Base-by-base conservation (phyloP, 2,113 vertebrate genomes). In the Oostethus manadensis region DNA sequence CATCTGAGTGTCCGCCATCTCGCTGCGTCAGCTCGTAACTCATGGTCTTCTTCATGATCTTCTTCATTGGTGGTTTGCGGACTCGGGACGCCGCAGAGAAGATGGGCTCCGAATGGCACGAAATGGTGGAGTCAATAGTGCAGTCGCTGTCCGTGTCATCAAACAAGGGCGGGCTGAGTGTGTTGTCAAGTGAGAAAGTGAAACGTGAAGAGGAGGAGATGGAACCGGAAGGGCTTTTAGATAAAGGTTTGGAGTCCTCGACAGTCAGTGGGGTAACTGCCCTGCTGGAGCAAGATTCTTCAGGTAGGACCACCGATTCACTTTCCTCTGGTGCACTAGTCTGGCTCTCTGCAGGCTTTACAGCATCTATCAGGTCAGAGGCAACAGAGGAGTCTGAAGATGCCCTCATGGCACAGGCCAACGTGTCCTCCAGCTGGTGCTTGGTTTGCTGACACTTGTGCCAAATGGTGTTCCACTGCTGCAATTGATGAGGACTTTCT, bases 31-130 rank as follows among this genome's bases (percentile, higher is more conserved):
- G 55, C 66, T 92, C 90, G 0, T 81, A 91, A 73, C 88, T 90
- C 76, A 87, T 69, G 0, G 87, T 91, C 78, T 91, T 92, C 86
- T 90, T 93, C 90, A 91, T 92, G 42, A 91, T 89, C 68, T 93
- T 93, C 70, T 92, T 93, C 70, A 91, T 79, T 0, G 91, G 90
- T 20, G 91, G 91, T 56, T 89, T 92, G 65, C 87, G 89, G 26
- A 87, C 87, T n/a, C 75, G 81, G 0, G 79, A 23, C 1, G 72
- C 56, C 0, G 77, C 83, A 0, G 86, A 81, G 78, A 79, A 85
- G 53, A 81, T 60, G 0, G 89, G 90, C 78, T 92, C 89, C 0
- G 87, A 89, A 60, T 70, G 82, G 69, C 88, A 91, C 40, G 90
- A 88, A 48, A 79, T 51, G 50, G 77, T 77, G 0, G 90, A 91